A percentile compares a stretch with the other conserved stretches of the same genome.
These are phyloP conservation scores for Dryobates pubescens DNA, from an alignment of 2,797 vertebrate species.

Conservation along the genomic window DNA sequence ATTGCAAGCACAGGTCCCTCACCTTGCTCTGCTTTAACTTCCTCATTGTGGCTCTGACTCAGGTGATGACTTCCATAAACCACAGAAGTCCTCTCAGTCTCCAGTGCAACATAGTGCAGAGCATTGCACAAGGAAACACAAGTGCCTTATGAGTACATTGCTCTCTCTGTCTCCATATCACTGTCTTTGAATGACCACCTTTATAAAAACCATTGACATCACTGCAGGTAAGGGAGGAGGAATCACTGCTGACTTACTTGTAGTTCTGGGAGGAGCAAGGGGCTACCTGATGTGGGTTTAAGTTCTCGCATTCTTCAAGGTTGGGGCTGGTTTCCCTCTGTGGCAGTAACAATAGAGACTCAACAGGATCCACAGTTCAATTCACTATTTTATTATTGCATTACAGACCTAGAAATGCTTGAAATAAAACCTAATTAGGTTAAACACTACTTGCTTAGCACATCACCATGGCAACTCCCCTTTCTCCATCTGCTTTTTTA, in stretches of 20 bases:
- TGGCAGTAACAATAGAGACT: neutral
- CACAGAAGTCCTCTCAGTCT: neutral
- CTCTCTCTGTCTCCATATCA: neutral
- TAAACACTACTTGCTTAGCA: neutral
- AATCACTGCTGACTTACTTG: neutral
- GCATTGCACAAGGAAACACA: neutral
- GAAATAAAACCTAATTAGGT: slow-evolving; percentile 29
- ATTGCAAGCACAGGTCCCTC: neutral
- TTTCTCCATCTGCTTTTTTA: neutral
- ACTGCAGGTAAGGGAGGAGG: neutral
- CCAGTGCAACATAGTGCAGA: rapidly evolving
- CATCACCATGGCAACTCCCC: neutral
- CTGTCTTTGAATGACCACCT: neutral
- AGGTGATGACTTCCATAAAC: neutral
- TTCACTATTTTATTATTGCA: neutral
- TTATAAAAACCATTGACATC: neutral
- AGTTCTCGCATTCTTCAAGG: neutral
- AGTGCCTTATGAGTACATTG: neutral
- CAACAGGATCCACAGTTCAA: neutral
- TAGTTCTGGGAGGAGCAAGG: neutral
- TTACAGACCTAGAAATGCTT: neutral
- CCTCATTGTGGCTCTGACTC: neutral
- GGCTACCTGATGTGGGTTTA: neutral
- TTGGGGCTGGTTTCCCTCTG: neutral
- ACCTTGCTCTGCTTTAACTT: neutral